A percentile compares a stretch with the other conserved stretches of the same genome.
phyloP scores from a whole-genome alignment of 2,888 invertebrate genomes.

The Drosophila vallismaia region DNA sequence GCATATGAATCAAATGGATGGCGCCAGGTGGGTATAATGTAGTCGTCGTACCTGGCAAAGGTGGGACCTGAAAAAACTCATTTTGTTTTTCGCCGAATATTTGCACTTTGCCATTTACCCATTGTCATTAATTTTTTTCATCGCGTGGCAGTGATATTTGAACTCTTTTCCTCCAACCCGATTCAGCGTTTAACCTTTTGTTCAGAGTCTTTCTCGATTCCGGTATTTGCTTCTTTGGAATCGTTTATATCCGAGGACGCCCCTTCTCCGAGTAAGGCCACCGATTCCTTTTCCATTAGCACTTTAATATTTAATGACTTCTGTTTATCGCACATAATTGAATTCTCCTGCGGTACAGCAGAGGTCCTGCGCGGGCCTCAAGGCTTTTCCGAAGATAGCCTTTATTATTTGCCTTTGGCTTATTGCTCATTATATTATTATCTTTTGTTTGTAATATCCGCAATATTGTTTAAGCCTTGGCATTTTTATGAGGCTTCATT shows the following conservation, averaged over 20 bases:
- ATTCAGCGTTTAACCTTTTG: conserved; percentile 3
- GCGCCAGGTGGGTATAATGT: conserved; percentile 42
- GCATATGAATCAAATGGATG: conserved; percentile 49
- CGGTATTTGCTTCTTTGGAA: conserved; percentile 11
- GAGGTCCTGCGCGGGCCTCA: neutral
- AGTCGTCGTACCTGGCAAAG: neutral
- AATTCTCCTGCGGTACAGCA: conserved; percentile 46
- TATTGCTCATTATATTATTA: conserved; percentile 72
- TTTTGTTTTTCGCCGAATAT: neutral
- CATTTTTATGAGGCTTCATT: conserved; percentile 57
- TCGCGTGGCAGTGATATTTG: conserved; percentile 13
- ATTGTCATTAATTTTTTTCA: conserved; percentile 11
- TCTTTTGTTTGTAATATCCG: conserved; percentile 69
- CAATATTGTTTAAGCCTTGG: conserved; percentile 55
- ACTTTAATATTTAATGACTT: conserved; percentile 72
- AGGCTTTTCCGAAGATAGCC: conserved; percentile 19
- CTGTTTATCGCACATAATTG: conserved; percentile 75
- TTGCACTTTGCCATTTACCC: conserved; percentile 1
- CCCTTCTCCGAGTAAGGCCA: conserved; percentile 14
- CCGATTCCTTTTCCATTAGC: conserved; percentile 62
- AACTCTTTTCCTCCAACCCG: neutral
- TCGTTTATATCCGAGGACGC: conserved; percentile 14
- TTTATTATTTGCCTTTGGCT: conserved; percentile 52
- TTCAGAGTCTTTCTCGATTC: neutral
- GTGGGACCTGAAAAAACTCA: neutral